Evolutionary conservation across 2,113 vertebrate genomes (phyloP), one percentile per base, ranked within the genome.

Genomic region (Speoplatyrhinus poulsoni): DNA sequence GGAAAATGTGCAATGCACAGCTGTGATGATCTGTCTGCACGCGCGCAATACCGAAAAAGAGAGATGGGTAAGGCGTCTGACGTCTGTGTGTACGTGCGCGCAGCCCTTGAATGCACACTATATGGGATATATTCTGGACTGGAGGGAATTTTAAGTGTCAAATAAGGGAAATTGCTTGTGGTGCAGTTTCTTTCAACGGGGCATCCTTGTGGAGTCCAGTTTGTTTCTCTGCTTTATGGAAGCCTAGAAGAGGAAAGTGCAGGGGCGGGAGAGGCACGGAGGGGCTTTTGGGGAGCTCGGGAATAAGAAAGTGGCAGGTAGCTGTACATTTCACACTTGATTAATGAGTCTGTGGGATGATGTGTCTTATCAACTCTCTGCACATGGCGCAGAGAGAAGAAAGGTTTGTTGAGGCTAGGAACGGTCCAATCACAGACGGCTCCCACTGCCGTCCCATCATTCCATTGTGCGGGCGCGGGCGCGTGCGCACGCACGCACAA

Each of bases 311-410:
- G 84, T 70, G 82, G 84, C 87, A 90, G 88, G 90, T 90, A 89
- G 85, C 90, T 86, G 86, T 84, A 84, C 84, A 85, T 89, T 90
- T 89, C 90, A 87, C 90, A 88, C 81, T 87, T 91, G 90, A 91
- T 91, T 91, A 91, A 91, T 90, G 90, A 91, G 86, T 87, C 88
- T 87, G 86, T 89, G 87, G 87, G 82, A 90, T 90, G 88, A 90
- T 89, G 87, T 86, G 75, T 88, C 87, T 91, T 91, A 91, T 91
- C 90, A 89, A 89, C 86, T 79, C 77, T 76, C 78, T 80, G 81
- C 90, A 91, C 88, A 90, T 91, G 86, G 83, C 81, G 46, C 68
- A 46, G 72, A 75, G 72, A 83, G 86, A 85, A 84, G 85, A 88
- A 86, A 88, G 90, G 82, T 84, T 87, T 85, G 80, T 81, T 16